phyloP scores from a whole-genome alignment of 92 coral and sea anemone genomes.

The Zoanthus solanderi region DNA sequence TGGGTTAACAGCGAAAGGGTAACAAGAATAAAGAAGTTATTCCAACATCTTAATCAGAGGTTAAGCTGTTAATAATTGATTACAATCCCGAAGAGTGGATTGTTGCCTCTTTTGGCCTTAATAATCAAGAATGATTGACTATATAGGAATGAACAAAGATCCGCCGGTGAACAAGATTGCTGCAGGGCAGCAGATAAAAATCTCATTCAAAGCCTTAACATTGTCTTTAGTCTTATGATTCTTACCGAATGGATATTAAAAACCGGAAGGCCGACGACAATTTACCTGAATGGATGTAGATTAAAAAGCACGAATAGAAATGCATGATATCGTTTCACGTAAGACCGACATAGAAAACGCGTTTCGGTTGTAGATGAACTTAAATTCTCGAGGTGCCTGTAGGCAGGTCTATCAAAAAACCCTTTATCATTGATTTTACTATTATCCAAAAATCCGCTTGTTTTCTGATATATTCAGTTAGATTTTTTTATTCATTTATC shows the following conservation, averaged over 20 bases:
- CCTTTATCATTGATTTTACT: no score
- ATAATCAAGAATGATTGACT: conserved; percentile 9
- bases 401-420: no score
- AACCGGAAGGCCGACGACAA: neutral
- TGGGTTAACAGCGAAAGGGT: neutral
- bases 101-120: neutral
- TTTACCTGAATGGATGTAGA: conserved; percentile 12
- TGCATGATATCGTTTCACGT: neutral
- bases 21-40: neutral
- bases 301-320: conserved; percentile 15
- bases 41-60: neutral
- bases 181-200: conserved; percentile 51
- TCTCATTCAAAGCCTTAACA: conserved; percentile 44
- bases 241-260: conserved; percentile 40
- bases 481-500: no score
- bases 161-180: conserved; percentile 2
- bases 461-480: no score
- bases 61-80: neutral
- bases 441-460: no score
- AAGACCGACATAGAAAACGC: neutral
- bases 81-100: neutral
- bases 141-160: neutral
- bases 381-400: neutral
- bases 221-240: conserved; percentile 28
- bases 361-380: neutral